Evolutionary conservation across 2,888 invertebrate species (phyloP).

Genomic region (Himalopsyche japonica): DNA sequence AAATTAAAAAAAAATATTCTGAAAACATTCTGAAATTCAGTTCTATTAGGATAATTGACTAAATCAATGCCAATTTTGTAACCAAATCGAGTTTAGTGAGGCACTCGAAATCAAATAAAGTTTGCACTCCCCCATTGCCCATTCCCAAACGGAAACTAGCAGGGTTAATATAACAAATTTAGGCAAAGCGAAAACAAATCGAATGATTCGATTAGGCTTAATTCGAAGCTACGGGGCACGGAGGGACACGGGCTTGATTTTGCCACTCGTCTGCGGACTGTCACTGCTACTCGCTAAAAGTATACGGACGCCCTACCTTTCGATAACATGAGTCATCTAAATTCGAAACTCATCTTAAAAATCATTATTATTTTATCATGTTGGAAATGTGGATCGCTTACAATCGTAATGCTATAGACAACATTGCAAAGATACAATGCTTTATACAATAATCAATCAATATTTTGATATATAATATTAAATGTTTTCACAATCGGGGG

Average conservation of each 20-base stretch:
- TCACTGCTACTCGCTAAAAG: neutral
- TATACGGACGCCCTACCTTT: neutral
- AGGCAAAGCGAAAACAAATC: slow-evolving; percentile 40
- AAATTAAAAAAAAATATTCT: too few species aligned
- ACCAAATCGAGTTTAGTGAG: neutral
- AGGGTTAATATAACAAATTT: slow-evolving; percentile 40
- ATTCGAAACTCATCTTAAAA: too few species aligned
- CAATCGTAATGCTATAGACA: too few species aligned
- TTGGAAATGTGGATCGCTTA: too few species aligned
- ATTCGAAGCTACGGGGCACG: neutral
- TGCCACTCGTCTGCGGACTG: neutral
- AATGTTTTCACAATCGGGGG: too few species aligned
- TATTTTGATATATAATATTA: too few species aligned
- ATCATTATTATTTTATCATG: too few species aligned
- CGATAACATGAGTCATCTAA: neutral
- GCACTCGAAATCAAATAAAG: slow-evolving; percentile 9
- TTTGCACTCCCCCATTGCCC: slow-evolving; percentile 6
- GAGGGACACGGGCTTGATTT: neutral
- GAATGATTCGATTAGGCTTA: slow-evolving; percentile 38
- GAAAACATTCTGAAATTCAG: too few species aligned
- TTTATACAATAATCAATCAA: too few species aligned
- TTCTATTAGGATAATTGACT: neutral
- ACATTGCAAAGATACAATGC: too few species aligned
- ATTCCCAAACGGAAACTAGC: neutral
- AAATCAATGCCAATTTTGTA: neutral